Percentiles rank a stretch among this genome's conserved stretches.
phyloP scores from a whole-genome alignment of 2,888 invertebrate genomes.

The Drosophila paranaensis region DNA sequence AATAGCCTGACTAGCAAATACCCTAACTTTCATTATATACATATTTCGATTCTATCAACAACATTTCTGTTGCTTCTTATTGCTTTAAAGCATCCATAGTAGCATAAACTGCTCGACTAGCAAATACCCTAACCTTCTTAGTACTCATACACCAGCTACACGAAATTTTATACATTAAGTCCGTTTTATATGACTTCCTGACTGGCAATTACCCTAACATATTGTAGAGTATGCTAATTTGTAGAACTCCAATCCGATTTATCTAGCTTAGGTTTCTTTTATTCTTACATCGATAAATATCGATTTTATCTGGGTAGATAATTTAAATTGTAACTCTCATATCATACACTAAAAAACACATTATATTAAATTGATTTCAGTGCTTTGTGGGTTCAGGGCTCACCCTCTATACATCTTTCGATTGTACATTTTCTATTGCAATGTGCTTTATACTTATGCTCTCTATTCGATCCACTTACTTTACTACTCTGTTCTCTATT shows the following conservation, averaged over 20 bases:
- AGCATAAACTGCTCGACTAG: not conserved
- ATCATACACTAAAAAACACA: not conserved
- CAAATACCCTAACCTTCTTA: not conserved
- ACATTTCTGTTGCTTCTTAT: too few relatives aligned
- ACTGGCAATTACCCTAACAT: not conserved
- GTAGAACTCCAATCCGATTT: not conserved
- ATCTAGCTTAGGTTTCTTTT: too few relatives aligned
- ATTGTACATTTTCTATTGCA: conserved; percentile 34
- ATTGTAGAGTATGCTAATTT: too few relatives aligned
- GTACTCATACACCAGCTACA: too few relatives aligned
- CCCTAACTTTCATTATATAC: not conserved
- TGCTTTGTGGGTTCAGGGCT: conserved; percentile 4
- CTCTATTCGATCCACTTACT: conserved; percentile 3
- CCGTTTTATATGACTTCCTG: not conserved
- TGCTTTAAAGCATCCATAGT: not conserved
- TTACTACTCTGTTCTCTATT: conserved; percentile 1
- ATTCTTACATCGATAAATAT: too few relatives aligned
- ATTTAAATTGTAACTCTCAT: too few relatives aligned
- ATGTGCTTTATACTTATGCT: conserved; percentile 21
- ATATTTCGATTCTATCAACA: too few relatives aligned
- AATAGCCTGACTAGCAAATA: not conserved
- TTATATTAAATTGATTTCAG: not conserved
- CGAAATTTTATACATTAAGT: not conserved
- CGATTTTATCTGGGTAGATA: not conserved
- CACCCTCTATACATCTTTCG: not conserved